Conservation (phyloP, 1,140 invertebrate species). For the Brachionus koreanus region DNA sequence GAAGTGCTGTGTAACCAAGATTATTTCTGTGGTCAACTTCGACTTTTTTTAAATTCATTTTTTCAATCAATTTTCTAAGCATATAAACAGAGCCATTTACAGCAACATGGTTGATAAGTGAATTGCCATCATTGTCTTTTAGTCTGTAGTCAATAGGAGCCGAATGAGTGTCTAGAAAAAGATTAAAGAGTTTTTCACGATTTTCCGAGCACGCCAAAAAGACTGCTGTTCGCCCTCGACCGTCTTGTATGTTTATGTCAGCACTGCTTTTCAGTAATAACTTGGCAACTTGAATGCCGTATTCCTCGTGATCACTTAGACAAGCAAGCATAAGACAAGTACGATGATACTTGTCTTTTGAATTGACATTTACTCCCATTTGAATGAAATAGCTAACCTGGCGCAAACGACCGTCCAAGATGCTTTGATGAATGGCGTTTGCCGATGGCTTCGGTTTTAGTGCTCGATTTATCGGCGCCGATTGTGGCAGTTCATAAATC, state of each 20-base stretch:
- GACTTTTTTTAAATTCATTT: not conserved
- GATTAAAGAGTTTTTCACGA: not conserved
- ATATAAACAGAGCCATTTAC: not conserved
- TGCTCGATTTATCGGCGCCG: not conserved
- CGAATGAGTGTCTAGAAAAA: not conserved
- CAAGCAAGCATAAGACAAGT: conserved; percentile 1
- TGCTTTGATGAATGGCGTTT: conserved; percentile 13
- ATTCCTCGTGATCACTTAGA: conserved; percentile 24
- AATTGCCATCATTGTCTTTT: conserved; percentile 22
- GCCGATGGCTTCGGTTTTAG: not conserved
- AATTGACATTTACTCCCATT: not conserved
- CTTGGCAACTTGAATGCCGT: conserved; percentile 34
- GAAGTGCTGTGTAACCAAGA: conserved; percentile 24
- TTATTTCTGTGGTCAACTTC: not conserved
- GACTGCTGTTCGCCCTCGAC: not conserved
- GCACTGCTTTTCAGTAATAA: not conserved
- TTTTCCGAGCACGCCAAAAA: not conserved
- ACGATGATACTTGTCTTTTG: conserved; percentile 14
- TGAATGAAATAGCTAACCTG: conserved; percentile 23
- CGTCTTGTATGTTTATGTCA: conserved; percentile 14
- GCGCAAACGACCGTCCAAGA: conserved; percentile 19
- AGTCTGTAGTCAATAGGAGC: not conserved
- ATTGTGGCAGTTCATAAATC: not conserved
- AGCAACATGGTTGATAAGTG: not conserved
- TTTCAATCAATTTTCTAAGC: not conserved